These are phyloP conservation scores for Thera britannica DNA, from an alignment of 2,888 invertebrate species.

Conservation along the genomic window DNA sequence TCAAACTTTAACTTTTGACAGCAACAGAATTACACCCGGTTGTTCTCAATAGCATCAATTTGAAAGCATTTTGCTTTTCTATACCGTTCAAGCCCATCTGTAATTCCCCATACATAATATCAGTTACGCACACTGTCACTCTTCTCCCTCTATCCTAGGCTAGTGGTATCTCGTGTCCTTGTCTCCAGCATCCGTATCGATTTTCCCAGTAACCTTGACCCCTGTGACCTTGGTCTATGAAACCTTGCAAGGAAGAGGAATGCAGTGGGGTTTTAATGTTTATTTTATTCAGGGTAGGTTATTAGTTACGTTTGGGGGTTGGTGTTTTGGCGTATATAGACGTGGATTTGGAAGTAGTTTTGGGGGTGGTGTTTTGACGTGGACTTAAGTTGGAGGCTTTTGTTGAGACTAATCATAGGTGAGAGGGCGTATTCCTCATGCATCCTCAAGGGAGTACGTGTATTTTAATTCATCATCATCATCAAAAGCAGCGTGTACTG, in stretches of 20 bases:
- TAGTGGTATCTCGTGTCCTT: slow-evolving; percentile 46
- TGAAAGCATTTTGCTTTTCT: neutral
- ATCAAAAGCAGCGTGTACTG: no score
- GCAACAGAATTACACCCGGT: no score
- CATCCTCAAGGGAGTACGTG: no score
- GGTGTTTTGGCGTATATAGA: neutral
- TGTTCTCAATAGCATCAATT: no score
- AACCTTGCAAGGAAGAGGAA: slow-evolving; percentile 29
- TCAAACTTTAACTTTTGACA: no score
- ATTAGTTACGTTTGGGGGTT: neutral
- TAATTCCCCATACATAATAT: neutral
- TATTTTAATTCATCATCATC: neutral
- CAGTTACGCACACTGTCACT: slow-evolving; percentile 5
- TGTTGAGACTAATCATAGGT: no score
- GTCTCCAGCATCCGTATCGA: slow-evolving; percentile 80
- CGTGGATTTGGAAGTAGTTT: no score
- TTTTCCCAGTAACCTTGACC: slow-evolving; percentile 72
- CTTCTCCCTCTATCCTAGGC: slow-evolving; percentile 41
- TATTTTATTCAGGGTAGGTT: slow-evolving; percentile 8
- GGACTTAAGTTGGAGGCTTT: no score
- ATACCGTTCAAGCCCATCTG: neutral
- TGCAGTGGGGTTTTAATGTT: slow-evolving; percentile 15
- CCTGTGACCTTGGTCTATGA: slow-evolving; percentile 26
- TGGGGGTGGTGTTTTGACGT: no score
- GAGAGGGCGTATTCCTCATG: no score